These are phyloP conservation scores for Actinia tenebrosa DNA, from an alignment of 64 coral and sea anemone species.

Conservation along the genomic window DNA sequence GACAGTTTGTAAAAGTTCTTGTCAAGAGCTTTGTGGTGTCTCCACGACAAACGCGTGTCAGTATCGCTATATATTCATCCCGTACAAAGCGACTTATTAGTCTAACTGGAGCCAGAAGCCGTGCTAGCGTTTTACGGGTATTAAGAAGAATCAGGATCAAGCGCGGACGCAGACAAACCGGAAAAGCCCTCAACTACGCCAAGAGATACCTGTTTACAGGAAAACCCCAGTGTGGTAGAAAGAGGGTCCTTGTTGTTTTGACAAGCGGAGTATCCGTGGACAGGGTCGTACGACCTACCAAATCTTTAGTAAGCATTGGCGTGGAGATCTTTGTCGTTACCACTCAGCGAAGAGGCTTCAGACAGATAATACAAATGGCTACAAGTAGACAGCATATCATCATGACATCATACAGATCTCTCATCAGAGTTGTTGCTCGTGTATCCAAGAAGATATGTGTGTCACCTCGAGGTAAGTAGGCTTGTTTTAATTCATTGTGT, in stretches of 20 bases:
- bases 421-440: slow-evolving; percentile 3
- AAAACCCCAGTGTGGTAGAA: slow-evolving; percentile 33
- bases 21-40: slow-evolving; percentile 32
- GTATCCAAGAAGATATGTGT: slow-evolving; percentile 31
- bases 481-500: no score
- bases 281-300: slow-evolving; percentile 20
- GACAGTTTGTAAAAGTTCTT: slow-evolving; percentile 24
- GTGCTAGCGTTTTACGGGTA: slow-evolving; percentile 20
- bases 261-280: slow-evolving; percentile 32
- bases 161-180: slow-evolving; percentile 21
- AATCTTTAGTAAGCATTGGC: slow-evolving; percentile 10
- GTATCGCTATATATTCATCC: slow-evolving; percentile 29
- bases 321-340: slow-evolving; percentile 26
- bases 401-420: neutral
- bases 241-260: slow-evolving; percentile 40
- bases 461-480: slow-evolving; percentile 35
- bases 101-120: slow-evolving; percentile 1
- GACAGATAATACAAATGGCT: neutral
- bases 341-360: neutral
- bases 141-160: slow-evolving; percentile 10
- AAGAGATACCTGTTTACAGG: slow-evolving; percentile 40
- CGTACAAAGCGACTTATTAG: neutral
- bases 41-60: slow-evolving; percentile 16
- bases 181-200: slow-evolving; percentile 34
- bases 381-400: neutral